A percentile compares a stretch with the other conserved stretches of the same genome.
phyloP scores from a whole-genome alignment of 1,140 invertebrate genomes.

The Tachypleus tridentatus region DNA sequence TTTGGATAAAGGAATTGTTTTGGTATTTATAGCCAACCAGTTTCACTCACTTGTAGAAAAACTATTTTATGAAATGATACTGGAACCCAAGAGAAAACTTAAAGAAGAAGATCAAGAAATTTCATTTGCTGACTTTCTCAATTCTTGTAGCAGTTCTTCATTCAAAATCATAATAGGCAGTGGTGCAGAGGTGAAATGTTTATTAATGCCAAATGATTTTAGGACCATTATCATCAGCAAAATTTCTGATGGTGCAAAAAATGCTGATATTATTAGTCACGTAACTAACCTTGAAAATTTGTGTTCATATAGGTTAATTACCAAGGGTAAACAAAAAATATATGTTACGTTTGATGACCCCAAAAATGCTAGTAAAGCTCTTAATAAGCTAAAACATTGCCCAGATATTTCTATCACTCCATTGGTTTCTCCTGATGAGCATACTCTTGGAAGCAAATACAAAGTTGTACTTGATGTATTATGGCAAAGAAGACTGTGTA shows the following conservation, averaged over 20 bases:
- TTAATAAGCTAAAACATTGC: neutral
- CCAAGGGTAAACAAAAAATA: neutral
- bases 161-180: slow-evolving; percentile 8
- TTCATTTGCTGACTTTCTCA: neutral
- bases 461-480: neutral
- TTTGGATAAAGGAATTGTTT: slow-evolving; percentile 10
- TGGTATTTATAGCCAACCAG: slow-evolving; percentile 1
- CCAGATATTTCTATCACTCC: no score
- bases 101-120: neutral
- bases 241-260: neutral
- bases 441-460: neutral
- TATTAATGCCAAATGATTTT: slow-evolving; percentile 15
- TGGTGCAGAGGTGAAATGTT: slow-evolving; percentile 11
- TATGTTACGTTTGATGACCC: neutral
- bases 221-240: neutral
- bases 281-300: neutral
- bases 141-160: neutral
- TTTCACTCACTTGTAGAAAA: neutral
- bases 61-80: neutral
- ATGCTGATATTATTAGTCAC: neutral
- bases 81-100: no score
- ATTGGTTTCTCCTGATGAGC: no score
- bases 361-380: neutral
- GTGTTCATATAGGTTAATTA: neutral
- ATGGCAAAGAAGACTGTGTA: neutral